These are phyloP conservation scores for Eupithecia centaureata DNA, from an alignment of 2,888 invertebrate genomes.

Conservation along the genomic window DNA sequence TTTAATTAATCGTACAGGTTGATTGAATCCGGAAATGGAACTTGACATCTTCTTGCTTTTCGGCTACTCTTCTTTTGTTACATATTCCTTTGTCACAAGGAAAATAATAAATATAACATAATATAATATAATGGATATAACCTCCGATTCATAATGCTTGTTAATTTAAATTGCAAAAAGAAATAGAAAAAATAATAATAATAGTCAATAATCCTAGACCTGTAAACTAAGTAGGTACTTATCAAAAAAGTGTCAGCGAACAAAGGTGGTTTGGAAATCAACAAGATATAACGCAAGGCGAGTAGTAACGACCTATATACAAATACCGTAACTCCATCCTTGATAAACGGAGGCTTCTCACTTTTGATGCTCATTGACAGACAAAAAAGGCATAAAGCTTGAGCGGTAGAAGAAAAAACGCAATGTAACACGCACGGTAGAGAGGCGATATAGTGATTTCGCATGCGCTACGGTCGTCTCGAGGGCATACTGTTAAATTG, in stretches of 20 bases:
- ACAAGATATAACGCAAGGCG: conserved; percentile 71
- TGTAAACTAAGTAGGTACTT: conserved; percentile 53
- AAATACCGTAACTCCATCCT: conserved; percentile 60
- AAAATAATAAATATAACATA: neutral
- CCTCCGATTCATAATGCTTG: no score
- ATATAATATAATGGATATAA: neutral
- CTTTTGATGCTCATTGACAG: conserved; percentile 52
- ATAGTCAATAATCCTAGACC: conserved; percentile 50
- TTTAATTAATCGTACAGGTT: neutral
- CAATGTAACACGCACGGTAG: conserved; percentile 53
- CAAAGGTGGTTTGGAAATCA: conserved; percentile 77
- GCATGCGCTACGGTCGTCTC: conserved; percentile 78
- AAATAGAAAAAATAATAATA: conserved; percentile 44
- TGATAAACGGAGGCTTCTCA: conserved; percentile 42
- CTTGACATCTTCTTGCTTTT: neutral
- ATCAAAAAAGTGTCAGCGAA: conserved; percentile 61
- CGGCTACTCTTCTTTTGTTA: neutral
- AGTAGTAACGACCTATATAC: conserved; percentile 70
- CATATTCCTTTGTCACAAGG: neutral
- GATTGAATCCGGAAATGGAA: neutral
- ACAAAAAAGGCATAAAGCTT: neutral
- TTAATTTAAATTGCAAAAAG: no score
- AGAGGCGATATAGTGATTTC: conserved; percentile 57
- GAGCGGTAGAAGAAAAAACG: conserved; percentile 40
- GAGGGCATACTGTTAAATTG: conserved; percentile 61